Conservation (phyloP, 2,113 vertebrate genomes). For the Tympanuchus pallidicinctus region DNA sequence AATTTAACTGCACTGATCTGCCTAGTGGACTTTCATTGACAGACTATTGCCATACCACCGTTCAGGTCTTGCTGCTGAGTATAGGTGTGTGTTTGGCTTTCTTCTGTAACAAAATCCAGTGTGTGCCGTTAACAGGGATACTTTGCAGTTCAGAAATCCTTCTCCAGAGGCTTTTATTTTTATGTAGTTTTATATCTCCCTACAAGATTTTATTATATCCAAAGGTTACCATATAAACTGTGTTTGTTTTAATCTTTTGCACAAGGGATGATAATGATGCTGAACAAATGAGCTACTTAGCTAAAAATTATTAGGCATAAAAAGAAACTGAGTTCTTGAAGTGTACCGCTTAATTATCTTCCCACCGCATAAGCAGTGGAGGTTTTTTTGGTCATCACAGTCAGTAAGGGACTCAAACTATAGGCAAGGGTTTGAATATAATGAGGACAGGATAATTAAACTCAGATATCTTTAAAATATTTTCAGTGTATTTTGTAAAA, state of each 20-base stretch:
- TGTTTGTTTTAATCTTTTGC: not conserved
- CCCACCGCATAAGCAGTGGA: not conserved
- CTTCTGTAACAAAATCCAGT: not conserved
- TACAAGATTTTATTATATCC: not conserved
- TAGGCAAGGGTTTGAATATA: not conserved
- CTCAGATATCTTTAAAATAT: not conserved
- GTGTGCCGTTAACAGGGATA: not conserved
- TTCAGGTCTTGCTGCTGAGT: not conserved
- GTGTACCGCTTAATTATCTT: not conserved
- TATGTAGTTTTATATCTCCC: not conserved
- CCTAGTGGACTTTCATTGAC: slow-evolving; percentile 38
- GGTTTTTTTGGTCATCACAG: not conserved
- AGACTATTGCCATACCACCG: not conserved
- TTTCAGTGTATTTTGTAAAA: not conserved
- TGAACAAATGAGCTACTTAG: not conserved
- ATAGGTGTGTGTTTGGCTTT: not conserved
- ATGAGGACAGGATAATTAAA: not conserved
- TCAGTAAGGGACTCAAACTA: not conserved
- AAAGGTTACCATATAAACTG: not conserved
- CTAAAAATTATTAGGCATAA: not conserved
- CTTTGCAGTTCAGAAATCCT: not conserved
- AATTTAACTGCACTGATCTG: slow-evolving; percentile 46
- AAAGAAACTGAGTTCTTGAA: not conserved
- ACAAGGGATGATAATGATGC: not conserved
- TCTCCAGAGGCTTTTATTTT: not conserved